phyloP scores from a whole-genome alignment of 2,888 invertebrate genomes.

The Coleophora deauratella region DNA sequence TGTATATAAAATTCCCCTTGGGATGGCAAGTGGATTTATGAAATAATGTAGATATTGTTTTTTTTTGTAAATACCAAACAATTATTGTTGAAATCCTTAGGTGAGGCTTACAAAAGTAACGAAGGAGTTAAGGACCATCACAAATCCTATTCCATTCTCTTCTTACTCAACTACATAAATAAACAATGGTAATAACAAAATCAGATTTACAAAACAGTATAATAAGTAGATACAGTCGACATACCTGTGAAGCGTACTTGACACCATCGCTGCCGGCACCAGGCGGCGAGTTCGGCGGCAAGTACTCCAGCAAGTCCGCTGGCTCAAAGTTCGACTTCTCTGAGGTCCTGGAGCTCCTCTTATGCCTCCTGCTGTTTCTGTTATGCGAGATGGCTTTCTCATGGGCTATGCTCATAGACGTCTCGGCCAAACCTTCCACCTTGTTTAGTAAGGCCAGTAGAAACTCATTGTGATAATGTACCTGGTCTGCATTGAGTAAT shows the following conservation, averaged over 20 bases:
- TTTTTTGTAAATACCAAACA: no score
- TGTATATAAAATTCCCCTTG: no score
- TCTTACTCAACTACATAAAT: no score
- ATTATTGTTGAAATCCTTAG: no score
- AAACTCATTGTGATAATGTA: conserved; percentile 90
- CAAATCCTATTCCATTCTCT: no score
- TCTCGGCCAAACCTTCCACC: conserved; percentile 73
- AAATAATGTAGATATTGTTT: no score
- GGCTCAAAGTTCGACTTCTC: conserved; percentile 76
- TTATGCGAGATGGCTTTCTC: conserved; percentile 55
- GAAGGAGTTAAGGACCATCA: no score
- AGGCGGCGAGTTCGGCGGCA: conserved; percentile 70
- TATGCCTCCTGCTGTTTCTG: conserved; percentile 62
- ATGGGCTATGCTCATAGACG: conserved; percentile 56
- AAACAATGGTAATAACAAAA: no score
- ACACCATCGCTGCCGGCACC: conserved; percentile 67
- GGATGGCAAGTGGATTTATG: no score
- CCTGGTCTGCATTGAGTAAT: conserved; percentile 80
- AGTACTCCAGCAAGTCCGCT: conserved; percentile 74
- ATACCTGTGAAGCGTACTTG: conserved; percentile 64
- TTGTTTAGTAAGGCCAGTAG: conserved; percentile 85
- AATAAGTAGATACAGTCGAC: no score
- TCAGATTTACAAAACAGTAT: no score
- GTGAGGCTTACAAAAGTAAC: no score
- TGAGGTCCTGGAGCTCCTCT: conserved; percentile 69